These are phyloP conservation scores for Dipodomys spectabilis DNA, from an alignment of 2,113 vertebrate species.

Conservation along the genomic window DNA sequence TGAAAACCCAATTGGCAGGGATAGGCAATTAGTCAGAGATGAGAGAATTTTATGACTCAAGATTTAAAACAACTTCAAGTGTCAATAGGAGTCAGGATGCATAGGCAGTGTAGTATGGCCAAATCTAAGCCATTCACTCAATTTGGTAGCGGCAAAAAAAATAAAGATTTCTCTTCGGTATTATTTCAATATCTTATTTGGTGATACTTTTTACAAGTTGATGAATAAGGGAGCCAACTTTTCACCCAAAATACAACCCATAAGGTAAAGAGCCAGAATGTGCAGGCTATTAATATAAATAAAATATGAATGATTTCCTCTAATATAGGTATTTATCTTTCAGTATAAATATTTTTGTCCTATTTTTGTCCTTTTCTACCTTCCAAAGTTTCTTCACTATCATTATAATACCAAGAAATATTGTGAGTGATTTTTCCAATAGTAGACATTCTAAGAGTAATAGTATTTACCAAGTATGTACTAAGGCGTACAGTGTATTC, in stretches of 20 bases:
- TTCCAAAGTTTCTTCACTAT: not conserved
- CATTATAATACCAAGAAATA: not conserved
- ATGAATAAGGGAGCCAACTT: not conserved
- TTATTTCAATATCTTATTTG: not conserved
- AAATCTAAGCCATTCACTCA: not conserved
- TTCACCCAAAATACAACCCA: not conserved
- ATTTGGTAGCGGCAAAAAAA: not conserved
- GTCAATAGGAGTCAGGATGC: not conserved
- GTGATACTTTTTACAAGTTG: not conserved
- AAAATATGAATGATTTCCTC: not conserved
- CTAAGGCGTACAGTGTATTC: not conserved
- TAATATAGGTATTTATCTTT: not conserved
- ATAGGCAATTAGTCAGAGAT: not conserved
- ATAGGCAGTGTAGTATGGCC: not conserved
- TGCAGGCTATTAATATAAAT: not conserved
- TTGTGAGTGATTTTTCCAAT: not conserved
- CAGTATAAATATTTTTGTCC: not conserved
- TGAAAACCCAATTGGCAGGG: not conserved
- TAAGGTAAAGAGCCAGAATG: slow-evolving; percentile 4
- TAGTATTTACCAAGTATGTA: not conserved
- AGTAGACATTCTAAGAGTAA: not conserved
- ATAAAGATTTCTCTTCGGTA: not conserved
- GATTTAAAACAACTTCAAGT: slow-evolving; percentile 8
- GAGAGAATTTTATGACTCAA: slow-evolving; percentile 14
- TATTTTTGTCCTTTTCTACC: not conserved